phyloP scores from a whole-genome alignment of 2,888 invertebrate species.

The Elmis aenea region DNA sequence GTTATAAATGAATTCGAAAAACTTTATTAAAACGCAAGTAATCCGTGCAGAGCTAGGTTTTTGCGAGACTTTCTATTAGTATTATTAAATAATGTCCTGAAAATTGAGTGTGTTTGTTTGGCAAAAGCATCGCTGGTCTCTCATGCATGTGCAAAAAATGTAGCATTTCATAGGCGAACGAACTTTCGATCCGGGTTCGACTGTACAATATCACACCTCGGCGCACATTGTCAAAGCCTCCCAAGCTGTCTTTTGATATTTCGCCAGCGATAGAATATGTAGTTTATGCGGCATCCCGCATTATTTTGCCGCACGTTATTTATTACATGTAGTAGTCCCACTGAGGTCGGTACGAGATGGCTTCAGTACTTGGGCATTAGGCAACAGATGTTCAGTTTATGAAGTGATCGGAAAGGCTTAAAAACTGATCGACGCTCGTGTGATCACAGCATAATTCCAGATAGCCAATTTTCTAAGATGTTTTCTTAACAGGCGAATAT shows the following conservation, averaged over 20 bases:
- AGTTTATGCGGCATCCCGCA: constrained; percentile 29
- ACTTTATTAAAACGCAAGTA: too few relatives aligned
- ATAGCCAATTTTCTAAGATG: constrained; percentile 6
- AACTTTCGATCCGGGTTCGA: constrained; percentile 36
- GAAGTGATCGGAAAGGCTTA: too few relatives aligned
- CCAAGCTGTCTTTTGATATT: constrained; percentile 44
- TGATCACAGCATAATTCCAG: constrained; percentile 7
- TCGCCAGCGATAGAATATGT: constrained; percentile 35
- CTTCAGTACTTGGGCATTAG: constrained; percentile 2
- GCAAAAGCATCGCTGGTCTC: constrained; percentile 24
- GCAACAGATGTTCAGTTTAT: constrained; percentile 5
- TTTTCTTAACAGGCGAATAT: too few relatives aligned
- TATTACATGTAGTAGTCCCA: too few relatives aligned
- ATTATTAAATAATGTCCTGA: too few relatives aligned
- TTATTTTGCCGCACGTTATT: too few relatives aligned
- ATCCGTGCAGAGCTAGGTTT: too few relatives aligned
- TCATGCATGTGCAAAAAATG: constrained; percentile 34
- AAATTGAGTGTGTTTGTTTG: constrained; percentile 13
- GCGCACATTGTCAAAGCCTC: constrained; percentile 42
- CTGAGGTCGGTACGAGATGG: too few relatives aligned
- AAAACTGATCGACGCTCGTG: constrained; percentile 5
- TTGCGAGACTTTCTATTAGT: too few relatives aligned
- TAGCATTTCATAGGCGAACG: constrained; percentile 39
- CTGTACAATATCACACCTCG: constrained; percentile 44
- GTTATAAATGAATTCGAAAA: too few relatives aligned